Evolutionary conservation across 2,113 vertebrate species (phyloP).

Genomic region (Gasterosteus nipponicus): DNA sequence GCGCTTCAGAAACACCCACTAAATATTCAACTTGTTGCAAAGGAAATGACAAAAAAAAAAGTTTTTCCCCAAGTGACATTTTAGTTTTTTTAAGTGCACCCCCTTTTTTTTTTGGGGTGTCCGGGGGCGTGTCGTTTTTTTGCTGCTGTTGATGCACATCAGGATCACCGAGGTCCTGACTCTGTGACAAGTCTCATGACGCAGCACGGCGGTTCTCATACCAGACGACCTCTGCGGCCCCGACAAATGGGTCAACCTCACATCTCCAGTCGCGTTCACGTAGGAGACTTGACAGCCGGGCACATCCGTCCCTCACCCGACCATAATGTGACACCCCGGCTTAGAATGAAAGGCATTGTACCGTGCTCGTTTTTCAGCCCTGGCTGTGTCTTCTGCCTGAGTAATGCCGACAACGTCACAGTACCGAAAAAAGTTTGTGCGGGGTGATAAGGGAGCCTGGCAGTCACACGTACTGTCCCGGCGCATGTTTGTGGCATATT

Average conservation of each 20-base stretch:
- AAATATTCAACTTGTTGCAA: not conserved
- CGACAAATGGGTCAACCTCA: constrained; percentile 39
- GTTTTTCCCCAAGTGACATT: not conserved
- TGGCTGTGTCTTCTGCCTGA: constrained; percentile 31
- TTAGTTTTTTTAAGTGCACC: not conserved
- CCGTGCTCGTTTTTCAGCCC: constrained; percentile 29
- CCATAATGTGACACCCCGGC: constrained; percentile 50
- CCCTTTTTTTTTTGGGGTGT: not conserved
- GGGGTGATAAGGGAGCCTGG: constrained; percentile 14
- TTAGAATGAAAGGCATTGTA: constrained; percentile 47
- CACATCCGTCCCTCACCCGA: constrained; percentile 24
- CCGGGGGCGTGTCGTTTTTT: not conserved
- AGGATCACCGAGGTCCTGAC: constrained; percentile 41
- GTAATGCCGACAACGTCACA: constrained; percentile 20
- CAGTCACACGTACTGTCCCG: constrained; percentile 28
- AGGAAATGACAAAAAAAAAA: not conserved
- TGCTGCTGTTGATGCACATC: constrained; percentile 43
- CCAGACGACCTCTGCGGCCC: constrained; percentile 42
- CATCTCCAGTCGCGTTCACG: constrained; percentile 10
- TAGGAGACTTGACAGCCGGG: constrained; percentile 31
- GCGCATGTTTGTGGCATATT: constrained; percentile 35
- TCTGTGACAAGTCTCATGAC: constrained; percentile 59
- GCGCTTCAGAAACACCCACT: not conserved
- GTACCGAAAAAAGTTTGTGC: constrained; percentile 30
- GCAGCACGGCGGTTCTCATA: constrained; percentile 41